Base-by-base conservation (phyloP, 2,113 vertebrate species). In the Nothocercus nigrocapillus region DNA sequence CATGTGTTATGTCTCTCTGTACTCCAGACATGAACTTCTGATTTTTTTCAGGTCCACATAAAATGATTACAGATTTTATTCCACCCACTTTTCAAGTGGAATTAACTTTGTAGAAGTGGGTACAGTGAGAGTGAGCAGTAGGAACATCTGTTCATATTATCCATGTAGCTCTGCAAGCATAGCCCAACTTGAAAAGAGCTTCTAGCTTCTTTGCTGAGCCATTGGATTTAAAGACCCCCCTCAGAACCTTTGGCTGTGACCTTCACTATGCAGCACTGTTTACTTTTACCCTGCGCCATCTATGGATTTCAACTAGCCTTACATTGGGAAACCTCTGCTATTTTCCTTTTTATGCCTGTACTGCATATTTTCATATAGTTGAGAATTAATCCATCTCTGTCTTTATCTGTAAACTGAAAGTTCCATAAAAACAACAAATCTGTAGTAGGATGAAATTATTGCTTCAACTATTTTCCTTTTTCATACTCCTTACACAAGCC, bases 141-240 rank as follows among this genome's bases (percentile, higher is more conserved):
- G 84, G 67, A 92, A 34, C n/a, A 74, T 66, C 49, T 76, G 32
- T 28, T 87, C 16, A 6, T 0, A 0, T 59, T 74, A 89, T 44
- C 59, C 18, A 5, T 30, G 34, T 76, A 85, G 45, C 27, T 92
- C 62, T 88, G 21, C 40, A 85, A 94, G 69, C 62, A 30, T 4
- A 89, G n/a, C 24, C 75, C 66, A 69, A 73, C 67, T 90, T 93
- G 74, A 87, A 89, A 96, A 95, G 88, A 96, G 34, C 69, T 34
- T 69, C 73, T 79, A 66, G 40, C 53, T 90, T 84, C 83, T 34
- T 63, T 58, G 40, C 44, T 87, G 81, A 87, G 67, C 88, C 84
- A 25, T 66, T 62, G 86, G 83, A 79, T 89, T 90, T 92, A 80
- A 83, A 45, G 11, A 7, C 1, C 27, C 12, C 36, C 5, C 63